Evolutionary conservation across 2,113 vertebrate genomes (phyloP), one percentile per base, ranked within the genome.

Genomic region (human): DNA sequence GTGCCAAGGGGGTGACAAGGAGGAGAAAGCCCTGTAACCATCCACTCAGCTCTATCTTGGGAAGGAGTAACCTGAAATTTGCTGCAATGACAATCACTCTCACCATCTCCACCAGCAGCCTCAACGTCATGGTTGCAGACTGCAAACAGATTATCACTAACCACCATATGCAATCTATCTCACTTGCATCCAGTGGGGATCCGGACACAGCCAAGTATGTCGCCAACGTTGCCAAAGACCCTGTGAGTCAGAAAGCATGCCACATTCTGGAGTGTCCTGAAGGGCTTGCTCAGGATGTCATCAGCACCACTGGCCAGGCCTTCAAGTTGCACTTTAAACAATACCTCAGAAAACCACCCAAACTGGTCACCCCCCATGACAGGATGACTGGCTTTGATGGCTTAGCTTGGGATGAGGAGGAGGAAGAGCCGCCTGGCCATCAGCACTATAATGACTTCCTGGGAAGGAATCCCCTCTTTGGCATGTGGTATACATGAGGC

Each of bases 401-500:
- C 94, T 99, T 99, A 7, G 99, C 99, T 5, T 99, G 99, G 99
- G 99, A 99, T 88, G 99, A 99, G 96, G 99, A 99, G 27, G 99
- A 99, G 20, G 99, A 99, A 94, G 99, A 99, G 5, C 98, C 99
- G 10, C 97, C 99, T 0, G 99, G 99, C 8, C 99, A 99, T 94
- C 99, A 99, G 5, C 99, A 99, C 98, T 99, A 99, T 97, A 99
- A 99, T 10, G 99, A 99, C 96, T 99, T 99, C 96, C 99, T 99
- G 99, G 99, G 78, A 99, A 99, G 98, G 99, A 99, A 80, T 99
- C 99, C 43, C 99, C 99, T 73, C 99, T 99, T 0, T 99, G 99
- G 30, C 99, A 99, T 1, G 98, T 99, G 1, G 98, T 99, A 93
- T 99, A 99, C 98, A 99, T 99, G 99, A 98, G 99, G 97, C 97